Evolutionary conservation across 2,797 vertebrate species (phyloP).

Genomic region (Danio kyathit): DNA sequence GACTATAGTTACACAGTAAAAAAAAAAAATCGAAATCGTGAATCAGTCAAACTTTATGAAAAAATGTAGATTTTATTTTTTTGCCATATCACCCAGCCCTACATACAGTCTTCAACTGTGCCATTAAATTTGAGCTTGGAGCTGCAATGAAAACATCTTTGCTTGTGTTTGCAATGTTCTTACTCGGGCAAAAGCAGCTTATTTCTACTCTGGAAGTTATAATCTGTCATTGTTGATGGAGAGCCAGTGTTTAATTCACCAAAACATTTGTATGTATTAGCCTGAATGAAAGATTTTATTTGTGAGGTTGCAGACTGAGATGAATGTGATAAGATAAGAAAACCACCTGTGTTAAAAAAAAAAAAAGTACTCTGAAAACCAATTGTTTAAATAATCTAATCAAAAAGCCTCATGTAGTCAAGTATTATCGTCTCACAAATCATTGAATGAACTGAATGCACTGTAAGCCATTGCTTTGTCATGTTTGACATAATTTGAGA

Average conservation of each 20-base stretch:
- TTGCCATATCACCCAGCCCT: too few species aligned
- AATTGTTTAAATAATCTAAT: background rate
- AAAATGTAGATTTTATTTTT: too few species aligned
- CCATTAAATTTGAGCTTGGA: background rate
- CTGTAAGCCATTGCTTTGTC: background rate
- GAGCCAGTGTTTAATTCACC: background rate
- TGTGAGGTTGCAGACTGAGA: background rate
- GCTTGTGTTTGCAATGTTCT: constrained; percentile 42
- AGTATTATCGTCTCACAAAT: background rate
- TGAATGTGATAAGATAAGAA: background rate
- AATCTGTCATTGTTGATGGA: constrained; percentile 4
- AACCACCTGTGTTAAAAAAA: too few species aligned
- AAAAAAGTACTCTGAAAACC: background rate
- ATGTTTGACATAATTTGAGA: background rate
- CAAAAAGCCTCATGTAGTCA: background rate
- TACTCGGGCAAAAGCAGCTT: constrained; percentile 52
- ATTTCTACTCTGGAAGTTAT: constrained; percentile 25
- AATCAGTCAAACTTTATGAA: too few species aligned
- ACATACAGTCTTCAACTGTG: too few species aligned
- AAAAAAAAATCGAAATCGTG: too few species aligned
- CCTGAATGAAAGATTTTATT: background rate
- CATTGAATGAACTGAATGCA: background rate
- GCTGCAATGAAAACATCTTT: constrained; percentile 9
- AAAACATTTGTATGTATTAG: background rate
- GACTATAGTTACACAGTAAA: too few species aligned